phyloP scores from a whole-genome alignment of 2,888 invertebrate species.

The Parapristionchus giblindavisi region DNA sequence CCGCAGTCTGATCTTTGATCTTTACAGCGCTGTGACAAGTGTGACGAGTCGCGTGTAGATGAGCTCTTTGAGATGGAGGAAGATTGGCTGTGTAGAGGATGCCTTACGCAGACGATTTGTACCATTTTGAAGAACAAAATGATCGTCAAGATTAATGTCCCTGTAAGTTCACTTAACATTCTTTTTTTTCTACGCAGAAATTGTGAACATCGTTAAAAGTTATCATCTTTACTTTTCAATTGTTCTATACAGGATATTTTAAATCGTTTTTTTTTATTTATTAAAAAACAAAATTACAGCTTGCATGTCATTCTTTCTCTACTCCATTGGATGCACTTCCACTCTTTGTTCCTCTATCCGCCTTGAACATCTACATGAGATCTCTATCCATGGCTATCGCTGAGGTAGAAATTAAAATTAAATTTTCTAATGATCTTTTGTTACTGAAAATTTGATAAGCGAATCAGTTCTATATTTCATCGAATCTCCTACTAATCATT shows the following conservation, averaged over 20 bases:
- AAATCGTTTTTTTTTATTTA: too few species aligned
- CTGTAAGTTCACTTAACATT: background rate
- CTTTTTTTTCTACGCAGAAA: too few species aligned
- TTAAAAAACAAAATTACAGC: background rate
- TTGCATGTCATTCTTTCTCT: constrained; percentile 20
- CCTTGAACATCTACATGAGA: constrained; percentile 17
- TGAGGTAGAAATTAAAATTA: background rate
- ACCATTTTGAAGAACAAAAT: constrained; percentile 11
- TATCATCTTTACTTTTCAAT: too few species aligned
- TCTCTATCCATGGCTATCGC: constrained; percentile 25
- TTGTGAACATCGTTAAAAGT: too few species aligned
- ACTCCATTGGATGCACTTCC: constrained; percentile 28
- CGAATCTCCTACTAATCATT: background rate
- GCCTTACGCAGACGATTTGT: constrained; percentile 30
- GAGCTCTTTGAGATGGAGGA: constrained; percentile 57
- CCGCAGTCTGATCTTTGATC: constrained; percentile 4
- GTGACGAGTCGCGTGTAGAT: constrained; percentile 42
- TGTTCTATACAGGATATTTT: too few species aligned
- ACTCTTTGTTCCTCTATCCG: constrained; percentile 15
- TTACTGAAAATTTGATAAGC: background rate
- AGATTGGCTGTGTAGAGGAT: constrained; percentile 51
- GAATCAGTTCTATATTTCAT: background rate
- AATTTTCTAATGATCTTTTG: background rate
- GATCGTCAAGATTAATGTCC: constrained; percentile 32
- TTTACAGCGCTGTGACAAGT: constrained; percentile 43